Percentiles rank a stretch among this genome's conserved stretches.
phyloP scores from a whole-genome alignment of 2,797 vertebrate genomes.

The Falco biarmicus region DNA sequence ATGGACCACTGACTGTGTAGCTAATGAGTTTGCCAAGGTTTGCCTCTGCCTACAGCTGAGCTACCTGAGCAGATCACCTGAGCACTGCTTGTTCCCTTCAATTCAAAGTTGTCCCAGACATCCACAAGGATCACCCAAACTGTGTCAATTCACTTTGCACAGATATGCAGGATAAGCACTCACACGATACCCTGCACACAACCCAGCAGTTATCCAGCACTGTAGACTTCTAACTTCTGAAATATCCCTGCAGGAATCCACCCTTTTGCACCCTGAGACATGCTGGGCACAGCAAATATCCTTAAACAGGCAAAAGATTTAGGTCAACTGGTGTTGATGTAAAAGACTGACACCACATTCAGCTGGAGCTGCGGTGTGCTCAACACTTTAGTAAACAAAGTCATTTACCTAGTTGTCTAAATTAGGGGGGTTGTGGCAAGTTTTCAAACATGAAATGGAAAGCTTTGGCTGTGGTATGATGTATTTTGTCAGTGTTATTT shows the following conservation, averaged over 20 bases:
- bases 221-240: not conserved
- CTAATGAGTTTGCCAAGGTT: not conserved
- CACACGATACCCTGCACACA: not conserved
- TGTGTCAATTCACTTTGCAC: not conserved
- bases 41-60: not conserved
- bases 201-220: not conserved
- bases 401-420: not conserved
- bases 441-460: not conserved
- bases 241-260: not conserved
- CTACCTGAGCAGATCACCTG: not conserved
- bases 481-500: not conserved
- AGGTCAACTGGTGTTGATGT: not conserved
- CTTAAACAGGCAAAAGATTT: not conserved
- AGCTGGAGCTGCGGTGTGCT: not conserved
- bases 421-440: not conserved
- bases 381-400: not conserved
- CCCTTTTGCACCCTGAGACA: not conserved
- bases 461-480: not conserved
- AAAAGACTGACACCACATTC: not conserved
- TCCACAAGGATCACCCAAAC: not conserved
- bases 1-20: not conserved
- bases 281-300: not conserved
- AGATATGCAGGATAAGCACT: fast-evolving
- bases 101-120: not conserved
- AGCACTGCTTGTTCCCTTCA: not conserved